Conservation (phyloP, 2,888 invertebrate species). For the Micoletzkya japonica region DNA sequence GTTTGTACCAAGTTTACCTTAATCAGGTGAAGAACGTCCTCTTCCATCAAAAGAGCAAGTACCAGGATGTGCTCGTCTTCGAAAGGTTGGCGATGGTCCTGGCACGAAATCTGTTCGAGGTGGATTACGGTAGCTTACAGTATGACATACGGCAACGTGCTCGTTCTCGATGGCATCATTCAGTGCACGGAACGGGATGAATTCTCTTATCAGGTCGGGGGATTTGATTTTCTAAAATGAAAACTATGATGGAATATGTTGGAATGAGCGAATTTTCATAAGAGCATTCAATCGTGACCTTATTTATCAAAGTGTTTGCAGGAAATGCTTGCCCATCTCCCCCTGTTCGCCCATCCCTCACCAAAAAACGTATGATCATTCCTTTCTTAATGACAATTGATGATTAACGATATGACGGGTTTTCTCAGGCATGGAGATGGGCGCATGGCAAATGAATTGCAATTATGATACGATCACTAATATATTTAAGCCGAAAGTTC, state of each 20-base stretch:
- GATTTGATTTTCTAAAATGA: no score
- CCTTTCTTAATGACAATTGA: not conserved
- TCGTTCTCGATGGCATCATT: slow-evolving; percentile 91
- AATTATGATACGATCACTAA: no score
- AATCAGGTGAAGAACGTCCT: slow-evolving; percentile 75
- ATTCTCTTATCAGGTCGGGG: slow-evolving; percentile 80
- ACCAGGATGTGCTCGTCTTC: slow-evolving; percentile 82
- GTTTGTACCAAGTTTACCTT: no score
- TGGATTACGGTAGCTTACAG: slow-evolving; percentile 66
- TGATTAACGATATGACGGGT: no score
- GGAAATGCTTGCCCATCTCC: slow-evolving; percentile 94
- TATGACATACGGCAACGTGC: slow-evolving; percentile 79
- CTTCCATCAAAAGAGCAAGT: slow-evolving; percentile 79
- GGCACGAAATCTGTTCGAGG: not conserved
- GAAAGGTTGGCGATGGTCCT: slow-evolving; percentile 72
- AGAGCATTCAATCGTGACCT: not conserved
- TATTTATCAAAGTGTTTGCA: slow-evolving; percentile 6
- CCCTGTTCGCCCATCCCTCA: slow-evolving; percentile 85
- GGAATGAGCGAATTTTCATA: not conserved
- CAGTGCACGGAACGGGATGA: slow-evolving; percentile 95
- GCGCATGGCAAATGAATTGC: no score
- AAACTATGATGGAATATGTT: no score
- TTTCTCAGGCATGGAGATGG: no score
- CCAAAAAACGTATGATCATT: slow-evolving; percentile 76
- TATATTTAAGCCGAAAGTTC: no score